Conservation (phyloP, 92 coral and sea anemone species). For the Porites evermanni region DNA sequence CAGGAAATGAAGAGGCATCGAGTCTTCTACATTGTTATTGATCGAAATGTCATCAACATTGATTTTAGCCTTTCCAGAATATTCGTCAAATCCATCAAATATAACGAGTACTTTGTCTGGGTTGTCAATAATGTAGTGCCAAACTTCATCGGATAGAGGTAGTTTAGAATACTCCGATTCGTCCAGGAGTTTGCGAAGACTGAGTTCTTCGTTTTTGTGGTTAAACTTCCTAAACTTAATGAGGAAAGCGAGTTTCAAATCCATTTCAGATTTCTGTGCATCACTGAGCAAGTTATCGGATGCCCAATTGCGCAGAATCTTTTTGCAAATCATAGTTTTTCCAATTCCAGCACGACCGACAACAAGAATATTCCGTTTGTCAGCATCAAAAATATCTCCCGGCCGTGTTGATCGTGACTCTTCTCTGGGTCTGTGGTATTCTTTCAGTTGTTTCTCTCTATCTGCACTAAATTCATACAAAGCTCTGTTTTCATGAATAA, state of each 20-base stretch:
- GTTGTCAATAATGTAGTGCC: neutral
- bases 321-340: too few relatives aligned
- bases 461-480: neutral
- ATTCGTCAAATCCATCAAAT: too few relatives aligned
- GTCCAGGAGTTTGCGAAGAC: neutral
- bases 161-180: neutral
- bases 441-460: neutral
- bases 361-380: too few relatives aligned
- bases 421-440: neutral
- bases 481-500: neutral
- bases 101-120: too few relatives aligned
- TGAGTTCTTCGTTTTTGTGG: neutral
- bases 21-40: neutral
- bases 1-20: neutral
- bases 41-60: neutral
- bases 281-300: neutral
- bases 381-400: neutral
- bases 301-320: too few relatives aligned
- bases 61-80: neutral
- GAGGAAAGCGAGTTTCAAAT: neutral
- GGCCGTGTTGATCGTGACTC: constrained; percentile 2
- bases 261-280: neutral
- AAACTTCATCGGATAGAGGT: constrained; percentile 5
- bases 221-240: constrained; percentile 41
- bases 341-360: too few relatives aligned